Conservation (phyloP, 2,888 invertebrate genomes). For the Diaperis boleti region DNA sequence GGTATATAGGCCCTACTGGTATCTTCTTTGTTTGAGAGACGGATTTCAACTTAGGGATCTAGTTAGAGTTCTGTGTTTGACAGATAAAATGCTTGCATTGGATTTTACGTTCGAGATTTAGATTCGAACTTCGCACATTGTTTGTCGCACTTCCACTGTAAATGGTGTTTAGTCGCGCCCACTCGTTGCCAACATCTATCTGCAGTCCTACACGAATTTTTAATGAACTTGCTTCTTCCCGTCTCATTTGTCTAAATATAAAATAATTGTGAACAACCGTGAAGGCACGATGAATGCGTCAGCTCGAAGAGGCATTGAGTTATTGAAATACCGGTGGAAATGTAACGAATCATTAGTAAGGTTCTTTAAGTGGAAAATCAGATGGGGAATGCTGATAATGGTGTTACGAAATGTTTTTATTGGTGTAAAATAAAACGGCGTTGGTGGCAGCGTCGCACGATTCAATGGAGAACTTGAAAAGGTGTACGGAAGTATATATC, state of each 20-base stretch:
- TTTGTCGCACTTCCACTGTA: constrained; percentile 39
- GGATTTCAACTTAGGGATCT: constrained; percentile 41
- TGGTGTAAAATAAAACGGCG: constrained; percentile 37
- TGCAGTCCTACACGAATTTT: constrained; percentile 9
- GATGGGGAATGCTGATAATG: constrained; percentile 31
- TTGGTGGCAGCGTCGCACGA: constrained; percentile 32
- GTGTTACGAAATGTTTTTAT: constrained; percentile 35
- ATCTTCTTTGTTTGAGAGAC: too few relatives aligned
- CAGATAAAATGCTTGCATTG: constrained; percentile 44
- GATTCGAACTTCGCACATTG: constrained; percentile 39
- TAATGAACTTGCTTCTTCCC: constrained; percentile 13
- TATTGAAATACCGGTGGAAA: constrained; percentile 28
- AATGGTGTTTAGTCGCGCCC: constrained; percentile 36
- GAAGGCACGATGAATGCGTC: constrained; percentile 13
- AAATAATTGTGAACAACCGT: constrained; percentile 23
- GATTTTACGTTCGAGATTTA: constrained; percentile 45
- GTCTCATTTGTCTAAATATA: constrained; percentile 19
- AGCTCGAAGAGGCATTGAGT: constrained; percentile 3
- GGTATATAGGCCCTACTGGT: too few relatives aligned
- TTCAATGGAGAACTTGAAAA: constrained; percentile 39
- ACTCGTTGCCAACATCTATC: constrained; percentile 27
- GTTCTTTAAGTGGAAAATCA: constrained; percentile 34
- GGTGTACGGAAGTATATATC: constrained; percentile 40
- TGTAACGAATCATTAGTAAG: constrained; percentile 28
- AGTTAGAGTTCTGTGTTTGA: constrained; percentile 42